phyloP scores from a whole-genome alignment of 2,888 invertebrate genomes.

The Dolomedes plantarius region DNA sequence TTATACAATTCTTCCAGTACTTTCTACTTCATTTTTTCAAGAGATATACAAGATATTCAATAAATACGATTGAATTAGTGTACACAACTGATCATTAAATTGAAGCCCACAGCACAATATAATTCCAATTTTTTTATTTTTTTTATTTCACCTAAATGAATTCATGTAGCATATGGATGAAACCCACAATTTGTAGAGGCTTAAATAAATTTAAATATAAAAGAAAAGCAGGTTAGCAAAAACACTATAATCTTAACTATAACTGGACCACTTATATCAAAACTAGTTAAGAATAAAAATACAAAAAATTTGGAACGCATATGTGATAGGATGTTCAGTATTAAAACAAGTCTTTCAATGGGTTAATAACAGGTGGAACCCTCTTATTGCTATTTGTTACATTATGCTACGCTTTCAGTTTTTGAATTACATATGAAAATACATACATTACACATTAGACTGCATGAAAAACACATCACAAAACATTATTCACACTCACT shows the following conservation, averaged over 20 bases:
- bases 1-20: not conserved
- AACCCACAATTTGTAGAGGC: not conserved
- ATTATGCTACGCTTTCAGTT: conserved; percentile 45
- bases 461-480: conserved; percentile 60
- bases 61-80: not conserved
- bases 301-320: conserved; percentile 15
- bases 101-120: not conserved
- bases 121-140: not conserved
- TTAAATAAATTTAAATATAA: not conserved
- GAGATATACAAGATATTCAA: not conserved
- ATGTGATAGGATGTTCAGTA: not conserved
- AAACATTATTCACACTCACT: conserved; percentile 43
- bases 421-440: conserved; percentile 54
- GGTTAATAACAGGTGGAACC: not conserved
- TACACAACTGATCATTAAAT: not conserved
- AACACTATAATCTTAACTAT: not conserved
- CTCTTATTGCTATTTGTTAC: conserved; percentile 63
- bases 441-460: conserved; percentile 53
- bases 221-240: not conserved
- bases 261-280: not conserved
- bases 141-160: not conserved
- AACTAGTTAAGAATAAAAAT: not conserved
- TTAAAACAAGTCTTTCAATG: not conserved
- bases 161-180: not conserved
- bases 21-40: not conserved